Base-by-base conservation (phyloP, 2,888 invertebrate species). In the Diplolepis rosae region DNA sequence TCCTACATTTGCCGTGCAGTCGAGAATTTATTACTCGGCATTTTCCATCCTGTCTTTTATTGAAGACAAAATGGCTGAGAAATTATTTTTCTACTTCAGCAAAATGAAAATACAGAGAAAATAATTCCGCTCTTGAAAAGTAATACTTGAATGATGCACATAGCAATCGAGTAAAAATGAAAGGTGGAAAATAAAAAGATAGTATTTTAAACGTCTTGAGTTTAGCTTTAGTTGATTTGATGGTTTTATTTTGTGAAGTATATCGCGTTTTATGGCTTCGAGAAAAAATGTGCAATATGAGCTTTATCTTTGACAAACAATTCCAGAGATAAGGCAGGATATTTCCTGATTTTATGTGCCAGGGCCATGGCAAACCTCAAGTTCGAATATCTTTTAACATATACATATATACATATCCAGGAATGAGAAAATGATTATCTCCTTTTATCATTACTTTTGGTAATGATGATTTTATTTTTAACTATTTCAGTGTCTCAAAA, bases 271-370 rank as follows among this genome's bases (percentile, higher is more conserved):
- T 39, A 56, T 56, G 35, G 32, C 35, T 22, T 9, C 35, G 9
- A 22, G 11, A 35, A 56, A 56, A 35, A 56, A 56, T 35, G 11
- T 56, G 22, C 56, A 32, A 56, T 35, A 56, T 13, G 56, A 56
- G 32, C 11, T 56, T 56, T 35, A 56, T 28, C 35, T 56, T 56
- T 35, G 56, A 18, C 18, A 56, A 56, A 22, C 35, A 32, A 32
- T 56, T 35, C 18, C 56, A 35, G 32, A 22, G 32, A 56, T 56
- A 56, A 56, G 13, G 32, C 4, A 28, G 28, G 4, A 56, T 56
- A 32, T 18, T 30, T 22, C 13, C 13, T 15, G 22, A 5, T 22
- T 32, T 56, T 56, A 28, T 52, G 18, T 22, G 42, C 15, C 15
- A 42, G n/a, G n/a, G 2, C 2, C 9, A 32, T 18, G 35, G 15